Percentiles rank a stretch among this genome's conserved stretches.
Evolutionary conservation across 2,888 invertebrate species (phyloP).

Genomic region (Bellardia pandia): DNA sequence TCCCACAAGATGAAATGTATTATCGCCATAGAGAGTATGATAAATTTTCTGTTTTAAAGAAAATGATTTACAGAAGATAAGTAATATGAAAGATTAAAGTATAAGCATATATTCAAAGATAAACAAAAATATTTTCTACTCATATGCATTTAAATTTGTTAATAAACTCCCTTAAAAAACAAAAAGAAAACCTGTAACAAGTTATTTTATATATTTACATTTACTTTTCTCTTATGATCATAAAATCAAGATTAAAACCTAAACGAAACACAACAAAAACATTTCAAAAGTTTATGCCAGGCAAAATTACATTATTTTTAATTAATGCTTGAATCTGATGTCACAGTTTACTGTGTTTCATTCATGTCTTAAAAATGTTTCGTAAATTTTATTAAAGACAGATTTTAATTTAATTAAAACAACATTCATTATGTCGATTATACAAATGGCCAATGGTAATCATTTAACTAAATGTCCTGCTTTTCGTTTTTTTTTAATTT

Average conservation of each 20-base stretch:
- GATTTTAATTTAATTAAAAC: conserved; percentile 50
- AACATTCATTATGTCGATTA: conserved; percentile 28
- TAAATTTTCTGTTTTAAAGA: conserved; percentile 18
- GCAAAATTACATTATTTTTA: too few relatives aligned
- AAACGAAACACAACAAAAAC: too few relatives aligned
- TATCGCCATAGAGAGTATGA: conserved; percentile 1
- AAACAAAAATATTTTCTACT: not conserved
- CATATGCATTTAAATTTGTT: conserved; percentile 19
- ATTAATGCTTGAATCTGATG: not conserved
- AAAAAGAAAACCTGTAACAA: not conserved
- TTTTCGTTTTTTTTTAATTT: conserved; percentile 17
- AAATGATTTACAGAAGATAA: conserved; percentile 44
- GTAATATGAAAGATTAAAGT: conserved; percentile 37
- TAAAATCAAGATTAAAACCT: not conserved
- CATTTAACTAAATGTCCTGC: conserved; percentile 27
- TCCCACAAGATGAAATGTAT: conserved; percentile 28
- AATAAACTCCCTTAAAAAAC: not conserved
- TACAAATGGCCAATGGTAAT: conserved; percentile 40
- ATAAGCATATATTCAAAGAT: not conserved
- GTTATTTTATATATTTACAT: too few relatives aligned
- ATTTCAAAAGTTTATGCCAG: too few relatives aligned
- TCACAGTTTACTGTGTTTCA: too few relatives aligned
- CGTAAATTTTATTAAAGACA: not conserved
- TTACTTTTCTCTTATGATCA: not conserved
- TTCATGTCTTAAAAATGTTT: not conserved